A percentile compares a stretch with the other conserved stretches of the same genome.
Evolutionary conservation across 2,888 invertebrate species (phyloP).

Genomic region (Pollenia labialis): DNA sequence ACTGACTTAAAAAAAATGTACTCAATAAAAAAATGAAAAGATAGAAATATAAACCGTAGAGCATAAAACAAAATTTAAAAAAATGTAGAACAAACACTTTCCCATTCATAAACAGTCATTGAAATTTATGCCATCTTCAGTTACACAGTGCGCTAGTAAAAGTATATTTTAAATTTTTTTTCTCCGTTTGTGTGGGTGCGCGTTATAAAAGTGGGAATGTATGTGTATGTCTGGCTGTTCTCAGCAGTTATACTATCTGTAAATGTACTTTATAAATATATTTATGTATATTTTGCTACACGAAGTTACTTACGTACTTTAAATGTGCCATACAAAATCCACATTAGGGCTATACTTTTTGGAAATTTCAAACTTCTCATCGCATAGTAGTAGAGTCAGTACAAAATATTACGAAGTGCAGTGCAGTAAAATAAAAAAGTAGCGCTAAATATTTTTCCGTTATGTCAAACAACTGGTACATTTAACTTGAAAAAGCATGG

Average conservation of each 20-base stretch:
- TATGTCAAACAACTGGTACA: too few species aligned
- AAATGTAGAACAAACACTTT: conserved; percentile 62
- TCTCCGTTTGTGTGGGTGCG: background rate
- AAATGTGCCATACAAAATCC: background rate
- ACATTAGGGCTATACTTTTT: too few species aligned
- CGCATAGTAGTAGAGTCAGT: too few species aligned
- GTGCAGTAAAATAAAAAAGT: too few species aligned
- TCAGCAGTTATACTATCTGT: background rate
- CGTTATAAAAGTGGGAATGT: background rate
- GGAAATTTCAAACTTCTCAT: too few species aligned
- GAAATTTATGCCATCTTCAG: conserved; percentile 39
- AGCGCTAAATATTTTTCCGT: too few species aligned
- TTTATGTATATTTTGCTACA: background rate
- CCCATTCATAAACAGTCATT: conserved; percentile 26
- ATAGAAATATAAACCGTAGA: background rate
- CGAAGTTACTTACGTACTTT: background rate
- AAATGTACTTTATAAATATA: conserved; percentile 2
- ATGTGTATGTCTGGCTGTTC: background rate
- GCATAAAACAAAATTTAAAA: conserved; percentile 10
- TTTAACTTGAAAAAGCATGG: too few species aligned
- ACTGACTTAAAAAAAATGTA: conserved; percentile 15
- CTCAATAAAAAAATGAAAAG: background rate
- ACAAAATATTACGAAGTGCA: too few species aligned
- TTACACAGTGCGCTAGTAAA: background rate
- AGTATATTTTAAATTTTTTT: background rate